phyloP scores from a whole-genome alignment of 2,888 invertebrate species.

The Eupeodes latifasciatus region DNA sequence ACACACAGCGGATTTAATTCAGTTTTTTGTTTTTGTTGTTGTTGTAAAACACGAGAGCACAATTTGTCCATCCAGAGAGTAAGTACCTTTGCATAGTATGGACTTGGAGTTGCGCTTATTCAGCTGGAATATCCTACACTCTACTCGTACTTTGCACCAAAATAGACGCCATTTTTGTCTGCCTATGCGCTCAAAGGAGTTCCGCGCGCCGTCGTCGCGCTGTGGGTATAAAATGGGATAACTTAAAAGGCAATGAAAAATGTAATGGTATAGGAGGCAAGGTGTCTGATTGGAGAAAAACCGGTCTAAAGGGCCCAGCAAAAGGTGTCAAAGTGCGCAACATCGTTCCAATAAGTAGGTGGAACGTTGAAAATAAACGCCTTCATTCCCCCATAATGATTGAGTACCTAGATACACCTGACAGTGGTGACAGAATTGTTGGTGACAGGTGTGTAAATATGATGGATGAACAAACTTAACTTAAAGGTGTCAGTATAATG shows the following conservation, averaged over 20 bases:
- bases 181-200: constrained; percentile 54
- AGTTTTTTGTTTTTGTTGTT: constrained; percentile 9
- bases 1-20: not conserved
- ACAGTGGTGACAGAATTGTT: constrained; percentile 58
- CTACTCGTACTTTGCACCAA: constrained; percentile 61
- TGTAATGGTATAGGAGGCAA: constrained; percentile 28
- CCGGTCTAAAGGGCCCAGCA: constrained; percentile 64
- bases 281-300: constrained; percentile 62
- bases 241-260: constrained; percentile 11
- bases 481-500: no score
- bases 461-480: not conserved
- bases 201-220: not conserved
- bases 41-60: constrained; percentile 43
- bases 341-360: constrained; percentile 67
- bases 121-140: constrained; percentile 34
- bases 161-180: constrained; percentile 71
- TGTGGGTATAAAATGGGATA: constrained; percentile 37
- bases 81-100: not conserved
- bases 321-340: constrained; percentile 65
- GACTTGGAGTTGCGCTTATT: constrained; percentile 13
- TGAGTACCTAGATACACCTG: constrained; percentile 25
- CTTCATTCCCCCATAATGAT: not conserved
- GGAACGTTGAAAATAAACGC: constrained; percentile 50
- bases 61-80: constrained; percentile 21
- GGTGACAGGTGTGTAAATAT: constrained; percentile 12